Evolutionary conservation across 2,797 vertebrate species (phyloP), one percentile per base, ranked within the genome.

Genomic region (Iguana delicatissima): DNA sequence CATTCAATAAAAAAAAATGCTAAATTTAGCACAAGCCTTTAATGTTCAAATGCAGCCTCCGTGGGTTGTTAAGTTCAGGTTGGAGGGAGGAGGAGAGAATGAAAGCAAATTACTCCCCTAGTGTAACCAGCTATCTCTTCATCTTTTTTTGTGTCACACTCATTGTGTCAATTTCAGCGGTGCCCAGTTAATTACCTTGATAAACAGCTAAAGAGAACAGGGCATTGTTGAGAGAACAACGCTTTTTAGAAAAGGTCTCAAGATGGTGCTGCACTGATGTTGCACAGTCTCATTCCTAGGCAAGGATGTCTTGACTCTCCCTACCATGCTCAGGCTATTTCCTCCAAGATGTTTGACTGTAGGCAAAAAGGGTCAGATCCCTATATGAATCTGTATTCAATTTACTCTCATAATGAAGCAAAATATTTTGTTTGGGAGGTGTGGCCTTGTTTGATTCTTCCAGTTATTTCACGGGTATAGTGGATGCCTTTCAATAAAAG

Each of bases 261-360:
- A 24, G n/a, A 38, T 81, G 26, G 80, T 69, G 50, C 62, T 35
- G 46, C n/a, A 9, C 38, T 22, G 64, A 55, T 55, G 14, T 50
- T 81, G 13, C 77, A 69, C 10, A 52, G 38, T 0, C 0, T 26
- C 64, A 26, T 50, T 42, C 32, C 8, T 26, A 0, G 0, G 42
- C 1, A 26, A 32, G 52, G 55, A 55, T 0, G 0, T 69, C 32
- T 35, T 72, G 50, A 29, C 35, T 57, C 24, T 26, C 35, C 16
- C 20, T 35, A 35, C 32, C 9, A 26, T 76, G 20, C n/a, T 10
- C 6, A 81, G 16, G 29, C 18, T n/a, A n/a, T 55, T 57, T 59
- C 29, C 18, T 81, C 18, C 55, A 57, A 7, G 52, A 57, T 35
- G 7, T 18, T 81, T 81, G 1, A 57, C 6, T 50, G 29, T 9